Evolutionary conservation across 2,888 invertebrate genomes (phyloP), one percentile per base, ranked within the genome.

Genomic region (Ganaspis brasiliensis): DNA sequence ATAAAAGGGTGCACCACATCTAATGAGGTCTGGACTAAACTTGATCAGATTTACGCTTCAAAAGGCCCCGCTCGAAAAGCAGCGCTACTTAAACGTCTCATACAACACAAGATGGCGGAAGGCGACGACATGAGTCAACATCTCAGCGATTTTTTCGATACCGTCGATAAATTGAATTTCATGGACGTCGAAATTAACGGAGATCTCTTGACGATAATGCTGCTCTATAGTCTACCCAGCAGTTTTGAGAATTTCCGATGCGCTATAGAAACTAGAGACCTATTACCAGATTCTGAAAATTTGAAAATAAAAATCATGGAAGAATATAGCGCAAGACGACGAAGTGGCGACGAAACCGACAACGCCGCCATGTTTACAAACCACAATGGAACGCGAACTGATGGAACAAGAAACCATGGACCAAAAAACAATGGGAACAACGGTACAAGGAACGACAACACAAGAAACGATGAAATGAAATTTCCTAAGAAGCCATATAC

Each of bases 261-360:
- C 56, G 81, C 80, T 40, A 80, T 80, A 10, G 76, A 80, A 56
- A 70, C 78, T 10, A 70, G 78, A n/a, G 80, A 81, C 55, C 71
- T 74, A 10, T 61, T 80, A 16, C 79, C 81, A 16, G 61, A 21
- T 16, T 73, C 79, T 14, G 76, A 80, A 74, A 57, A 52, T 4
- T 37, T 81, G 61, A 80, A 75, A 31, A 75, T 79, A 24, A 76
- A 81, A 59, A 37, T 76, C 5, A 56, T 49, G 63, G 76, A 78
- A 67, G 78, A 78, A 73, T 61, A 49, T 16, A 73, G 71, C 31
- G 57, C 75, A 45, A 57, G 75, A 57, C 75, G 57, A 49, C 70
- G 40, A 35, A 73, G 37, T 10, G 37, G 3, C 37, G 61, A 59
- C 16, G 35, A 76, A 40, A 9, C 12, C 10, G 40, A 40, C 40